Base-by-base conservation (phyloP, 2,888 invertebrate genomes). In the Hypomecis atomaria region DNA sequence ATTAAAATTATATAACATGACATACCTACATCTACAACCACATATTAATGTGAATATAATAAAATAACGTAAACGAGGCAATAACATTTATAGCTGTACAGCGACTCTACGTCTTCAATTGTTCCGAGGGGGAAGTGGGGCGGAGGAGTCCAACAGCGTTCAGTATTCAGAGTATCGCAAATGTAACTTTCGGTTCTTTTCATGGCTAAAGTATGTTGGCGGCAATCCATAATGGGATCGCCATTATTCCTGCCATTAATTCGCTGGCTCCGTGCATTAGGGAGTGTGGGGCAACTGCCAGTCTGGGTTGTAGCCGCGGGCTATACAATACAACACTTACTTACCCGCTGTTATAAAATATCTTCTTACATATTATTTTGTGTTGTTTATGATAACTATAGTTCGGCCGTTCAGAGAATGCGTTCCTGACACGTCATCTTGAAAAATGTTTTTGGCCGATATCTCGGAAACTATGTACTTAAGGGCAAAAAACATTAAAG, bases 151-250 rank as follows among this genome's bases (percentile, higher is more conserved):
- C 85, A 78, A 86, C 83, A 87, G 85, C 84, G 89, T 86, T 91
- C 92, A 89, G 92, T 92, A 92, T 92, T 92, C 92, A 92, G 89
- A 91, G 92, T 92, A 92, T 92, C 92, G 92, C 90, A 92, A 92
- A 92, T 92, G 92, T 92, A 92, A 92, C 92, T 92, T 92, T 92
- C 91, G 92, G 92, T 92, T 92, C 92, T 92, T 92, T 92, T 92
- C 92, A 92, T 92, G 88, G 86, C 90, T 92, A 92, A 92, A 92
- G 92, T 92, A 92, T 92, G 92, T 92, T 93, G 93, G 93, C 93
- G 92, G 92, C 93, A 92, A 93, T 93, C 93, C 93, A 93, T 93
- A 93, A 93, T 93, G 93, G 93, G 89, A 90, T 92, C 88, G 90
- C 92, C 92, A 92, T 93, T 93, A 92, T 92, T 92, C 92, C 91